Percentiles rank a stretch among this genome's conserved stretches.
These are phyloP conservation scores for Calosoma granatense DNA, from an alignment of 1,140 invertebrate genomes.

Conservation along the genomic window DNA sequence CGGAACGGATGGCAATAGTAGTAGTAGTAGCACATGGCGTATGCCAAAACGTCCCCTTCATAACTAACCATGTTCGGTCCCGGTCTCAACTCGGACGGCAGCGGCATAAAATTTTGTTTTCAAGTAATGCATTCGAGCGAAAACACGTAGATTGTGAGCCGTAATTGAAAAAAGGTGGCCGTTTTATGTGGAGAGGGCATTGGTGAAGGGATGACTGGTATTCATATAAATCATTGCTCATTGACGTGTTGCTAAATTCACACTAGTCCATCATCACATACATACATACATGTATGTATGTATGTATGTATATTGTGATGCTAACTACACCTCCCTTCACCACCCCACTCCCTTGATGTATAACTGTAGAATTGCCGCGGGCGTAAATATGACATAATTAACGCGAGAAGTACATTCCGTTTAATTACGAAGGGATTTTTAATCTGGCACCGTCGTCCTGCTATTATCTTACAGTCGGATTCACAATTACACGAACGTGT, in stretches of 20 bases:
- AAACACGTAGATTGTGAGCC: slow-evolving; percentile 4
- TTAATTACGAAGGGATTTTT: no score
- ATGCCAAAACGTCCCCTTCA: background rate
- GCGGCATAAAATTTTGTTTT: slow-evolving; percentile 4
- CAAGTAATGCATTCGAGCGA: slow-evolving; percentile 4
- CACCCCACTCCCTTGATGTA: background rate
- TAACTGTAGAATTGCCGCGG: background rate
- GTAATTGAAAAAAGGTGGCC: slow-evolving; percentile 8
- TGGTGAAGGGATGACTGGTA: background rate
- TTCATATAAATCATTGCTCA: slow-evolving; percentile 9
- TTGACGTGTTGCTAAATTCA: slow-evolving; percentile 7
- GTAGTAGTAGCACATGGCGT: background rate
- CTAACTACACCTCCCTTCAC: background rate
- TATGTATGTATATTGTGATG: no score
- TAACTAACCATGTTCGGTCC: background rate
- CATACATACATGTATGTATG: no score
- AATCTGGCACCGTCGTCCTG: no score
- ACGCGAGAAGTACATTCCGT: background rate
- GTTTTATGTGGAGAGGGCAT: background rate
- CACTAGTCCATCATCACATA: background rate
- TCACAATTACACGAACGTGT: no score
- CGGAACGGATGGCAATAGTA: no score
- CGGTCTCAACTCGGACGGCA: background rate
- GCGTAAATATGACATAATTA: slow-evolving; percentile 6
- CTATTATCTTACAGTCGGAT: no score